Conservation (phyloP, 2,113 vertebrate species). For the Labeo rohita region DNA sequence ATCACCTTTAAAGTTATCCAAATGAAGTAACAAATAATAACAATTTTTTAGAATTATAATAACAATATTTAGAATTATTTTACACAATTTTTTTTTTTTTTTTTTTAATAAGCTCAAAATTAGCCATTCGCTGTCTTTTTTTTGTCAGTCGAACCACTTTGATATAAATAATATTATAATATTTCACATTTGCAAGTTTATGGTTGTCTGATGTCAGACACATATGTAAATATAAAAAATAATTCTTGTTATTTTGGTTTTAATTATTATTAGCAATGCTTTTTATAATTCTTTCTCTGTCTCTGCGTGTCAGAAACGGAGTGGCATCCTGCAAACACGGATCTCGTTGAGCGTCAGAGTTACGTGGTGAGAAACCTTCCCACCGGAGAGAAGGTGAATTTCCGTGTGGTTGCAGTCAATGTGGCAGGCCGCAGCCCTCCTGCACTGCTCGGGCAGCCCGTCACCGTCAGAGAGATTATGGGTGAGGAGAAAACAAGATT, state of each 20-base stretch:
- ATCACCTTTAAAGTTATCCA: too few relatives aligned
- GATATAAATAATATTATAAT: too few relatives aligned
- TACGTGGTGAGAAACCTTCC: conserved; percentile 82
- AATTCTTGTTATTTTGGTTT: neutral
- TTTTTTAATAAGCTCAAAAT: too few relatives aligned
- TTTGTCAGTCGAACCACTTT: too few relatives aligned
- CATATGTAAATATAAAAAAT: too few relatives aligned
- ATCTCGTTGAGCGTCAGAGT: conserved; percentile 80
- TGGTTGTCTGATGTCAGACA: too few relatives aligned
- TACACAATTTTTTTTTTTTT: too few relatives aligned
- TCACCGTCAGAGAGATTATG: conserved; percentile 87
- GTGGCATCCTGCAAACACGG: conserved; percentile 81
- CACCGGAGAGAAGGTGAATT: conserved; percentile 83
- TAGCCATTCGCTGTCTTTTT: too few relatives aligned
- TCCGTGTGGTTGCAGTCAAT: conserved; percentile 85
- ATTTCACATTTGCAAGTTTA: too few relatives aligned
- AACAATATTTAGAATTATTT: too few relatives aligned
- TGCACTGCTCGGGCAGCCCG: conserved; percentile 76
- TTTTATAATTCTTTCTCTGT: neutral
- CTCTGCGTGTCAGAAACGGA: conserved; percentile 73
- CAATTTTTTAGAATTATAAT: too few relatives aligned
- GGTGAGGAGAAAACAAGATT: conserved; percentile 69
- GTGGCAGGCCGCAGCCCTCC: conserved; percentile 83
- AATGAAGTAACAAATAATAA: too few relatives aligned
- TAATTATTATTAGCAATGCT: neutral